phyloP scores from a whole-genome alignment of 2,888 invertebrate genomes.

The Callimorpha dominula region DNA sequence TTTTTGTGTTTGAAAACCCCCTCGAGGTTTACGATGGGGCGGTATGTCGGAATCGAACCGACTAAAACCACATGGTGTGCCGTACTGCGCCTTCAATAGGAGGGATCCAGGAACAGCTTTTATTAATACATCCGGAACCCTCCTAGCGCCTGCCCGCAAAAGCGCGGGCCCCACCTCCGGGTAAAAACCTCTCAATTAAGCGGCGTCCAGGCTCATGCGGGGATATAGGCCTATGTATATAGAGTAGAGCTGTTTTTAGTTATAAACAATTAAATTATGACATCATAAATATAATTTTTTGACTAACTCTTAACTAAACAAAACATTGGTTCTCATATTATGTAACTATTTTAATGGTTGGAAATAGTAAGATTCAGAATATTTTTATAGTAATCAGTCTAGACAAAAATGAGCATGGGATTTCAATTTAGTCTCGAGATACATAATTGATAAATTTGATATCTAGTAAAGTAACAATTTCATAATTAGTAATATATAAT shows the following conservation, averaged over 20 bases:
- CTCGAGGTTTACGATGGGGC: too few relatives aligned
- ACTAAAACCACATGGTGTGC: too few relatives aligned
- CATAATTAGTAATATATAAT: slow-evolving; percentile 26
- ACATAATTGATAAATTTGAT: not conserved
- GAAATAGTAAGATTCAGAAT: slow-evolving; percentile 15
- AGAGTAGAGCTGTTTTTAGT: not conserved
- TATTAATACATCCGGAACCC: too few relatives aligned
- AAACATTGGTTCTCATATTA: slow-evolving; percentile 11
- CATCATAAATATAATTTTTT: slow-evolving; percentile 24
- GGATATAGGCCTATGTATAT: too few relatives aligned
- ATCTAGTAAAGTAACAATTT: slow-evolving; percentile 14
- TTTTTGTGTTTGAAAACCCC: too few relatives aligned
- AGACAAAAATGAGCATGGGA: slow-evolving; percentile 49
- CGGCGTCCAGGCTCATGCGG: too few relatives aligned
- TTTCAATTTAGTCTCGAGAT: slow-evolving; percentile 21
- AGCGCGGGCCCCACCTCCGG: too few relatives aligned
- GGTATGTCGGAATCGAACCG: too few relatives aligned
- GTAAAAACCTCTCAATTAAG: too few relatives aligned
- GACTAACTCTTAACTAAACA: slow-evolving; percentile 9
- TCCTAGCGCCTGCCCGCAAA: too few relatives aligned
- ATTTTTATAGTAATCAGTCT: slow-evolving; percentile 1
- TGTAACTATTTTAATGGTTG: slow-evolving; percentile 32
- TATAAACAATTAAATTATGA: not conserved
- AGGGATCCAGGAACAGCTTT: too few relatives aligned
- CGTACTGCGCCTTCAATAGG: too few relatives aligned